Percentiles rank a stretch among this genome's conserved stretches.
Evolutionary conservation across 2,113 vertebrate species (phyloP).

Genomic region (Elgaria multicarinata): DNA sequence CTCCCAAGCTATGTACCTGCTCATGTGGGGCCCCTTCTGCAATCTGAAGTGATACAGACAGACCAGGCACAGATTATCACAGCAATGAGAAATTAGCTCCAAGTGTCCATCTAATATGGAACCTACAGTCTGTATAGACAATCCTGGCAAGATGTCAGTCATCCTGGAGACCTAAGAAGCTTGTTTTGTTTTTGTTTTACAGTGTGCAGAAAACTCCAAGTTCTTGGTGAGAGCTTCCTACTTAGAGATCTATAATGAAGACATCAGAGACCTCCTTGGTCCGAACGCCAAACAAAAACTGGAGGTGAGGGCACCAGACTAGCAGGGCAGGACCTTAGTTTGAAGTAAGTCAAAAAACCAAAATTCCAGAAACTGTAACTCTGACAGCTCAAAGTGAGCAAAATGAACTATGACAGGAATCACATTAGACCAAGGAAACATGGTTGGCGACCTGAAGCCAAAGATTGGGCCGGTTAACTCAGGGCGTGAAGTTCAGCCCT

Average conservation of each 20-base stretch:
- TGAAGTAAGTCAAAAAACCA: slow-evolving; percentile 26
- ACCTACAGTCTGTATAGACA: background rate
- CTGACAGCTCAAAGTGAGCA: background rate
- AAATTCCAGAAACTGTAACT: slow-evolving; percentile 15
- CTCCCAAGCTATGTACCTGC: no score
- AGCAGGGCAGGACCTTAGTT: slow-evolving; percentile 16
- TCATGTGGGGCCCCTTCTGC: background rate
- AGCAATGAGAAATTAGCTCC: background rate
- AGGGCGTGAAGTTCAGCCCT: background rate
- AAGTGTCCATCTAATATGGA: background rate
- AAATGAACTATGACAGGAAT: background rate
- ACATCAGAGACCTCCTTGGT: slow-evolving; percentile 86
- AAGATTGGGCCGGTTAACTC: background rate
- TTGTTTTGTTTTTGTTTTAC: background rate
- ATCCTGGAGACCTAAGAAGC: background rate
- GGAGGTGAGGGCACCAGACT: slow-evolving; percentile 79
- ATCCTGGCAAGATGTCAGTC: background rate
- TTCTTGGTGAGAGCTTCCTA: slow-evolving; percentile 89
- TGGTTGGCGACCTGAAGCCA: background rate
- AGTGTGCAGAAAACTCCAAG: slow-evolving; percentile 91
- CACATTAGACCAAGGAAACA: background rate
- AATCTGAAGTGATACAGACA: background rate
- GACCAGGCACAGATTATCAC: background rate
- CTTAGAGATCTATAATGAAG: slow-evolving; percentile 93
- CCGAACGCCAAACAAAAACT: slow-evolving; percentile 88